Evolutionary conservation across 2,888 invertebrate genomes (phyloP).

Genomic region (Polyommatus icarus): DNA sequence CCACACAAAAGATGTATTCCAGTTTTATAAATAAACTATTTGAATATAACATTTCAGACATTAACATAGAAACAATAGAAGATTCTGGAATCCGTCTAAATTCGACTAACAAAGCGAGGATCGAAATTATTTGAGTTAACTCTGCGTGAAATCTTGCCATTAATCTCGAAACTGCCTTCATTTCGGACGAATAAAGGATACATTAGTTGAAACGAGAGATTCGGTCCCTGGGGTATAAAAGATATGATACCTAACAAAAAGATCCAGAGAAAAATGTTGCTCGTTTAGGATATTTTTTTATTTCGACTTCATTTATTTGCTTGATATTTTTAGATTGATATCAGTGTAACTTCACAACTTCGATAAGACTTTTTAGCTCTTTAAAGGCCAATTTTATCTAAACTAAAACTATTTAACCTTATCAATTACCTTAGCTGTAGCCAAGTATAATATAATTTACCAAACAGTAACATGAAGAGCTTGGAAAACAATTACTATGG

Average conservation of each 20-base stretch:
- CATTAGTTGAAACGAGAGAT: constrained; percentile 44
- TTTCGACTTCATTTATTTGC: constrained; percentile 31
- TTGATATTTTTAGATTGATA: constrained; percentile 11
- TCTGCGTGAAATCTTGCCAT: constrained; percentile 63
- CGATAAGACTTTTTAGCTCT: neutral
- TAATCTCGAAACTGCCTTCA: constrained; percentile 54
- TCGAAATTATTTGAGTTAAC: constrained; percentile 63
- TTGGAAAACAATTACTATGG: too few species aligned
- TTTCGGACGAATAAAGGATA: constrained; percentile 40
- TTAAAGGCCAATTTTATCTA: neutral
- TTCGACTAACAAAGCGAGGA: constrained; percentile 43
- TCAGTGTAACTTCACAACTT: neutral
- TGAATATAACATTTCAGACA: constrained; percentile 2
- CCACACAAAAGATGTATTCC: neutral
- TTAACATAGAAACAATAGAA: constrained; percentile 21
- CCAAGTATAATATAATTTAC: too few species aligned
- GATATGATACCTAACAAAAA: constrained; percentile 35
- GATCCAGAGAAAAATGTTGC: constrained; percentile 32
- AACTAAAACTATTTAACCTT: too few species aligned
- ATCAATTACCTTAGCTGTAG: too few species aligned
- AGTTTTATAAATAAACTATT: constrained; percentile 9
- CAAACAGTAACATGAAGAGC: too few species aligned
- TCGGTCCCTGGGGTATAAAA: constrained; percentile 35
- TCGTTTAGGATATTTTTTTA: constrained; percentile 29
- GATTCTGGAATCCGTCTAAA: constrained; percentile 20